These are phyloP conservation scores for Cygnus atratus DNA, from an alignment of 2,113 vertebrate species.

Conservation along the genomic window DNA sequence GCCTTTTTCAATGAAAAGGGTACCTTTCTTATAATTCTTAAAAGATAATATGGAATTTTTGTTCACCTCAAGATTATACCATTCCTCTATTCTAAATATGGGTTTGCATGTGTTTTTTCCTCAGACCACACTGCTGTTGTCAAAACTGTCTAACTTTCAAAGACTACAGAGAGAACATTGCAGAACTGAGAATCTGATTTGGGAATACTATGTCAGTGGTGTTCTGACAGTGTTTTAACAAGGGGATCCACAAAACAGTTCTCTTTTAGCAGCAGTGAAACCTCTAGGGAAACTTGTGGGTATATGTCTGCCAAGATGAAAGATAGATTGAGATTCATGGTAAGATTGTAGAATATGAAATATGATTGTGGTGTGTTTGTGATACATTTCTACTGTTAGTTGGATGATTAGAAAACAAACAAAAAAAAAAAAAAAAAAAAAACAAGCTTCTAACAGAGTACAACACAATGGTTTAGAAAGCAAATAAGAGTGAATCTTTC, in stretches of 20 bases:
- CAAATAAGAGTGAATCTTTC: background rate
- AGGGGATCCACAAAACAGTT: constrained; percentile 33
- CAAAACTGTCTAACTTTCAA: background rate
- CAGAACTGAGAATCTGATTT: constrained; percentile 46
- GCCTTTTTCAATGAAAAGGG: constrained; percentile 29
- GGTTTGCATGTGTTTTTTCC: background rate
- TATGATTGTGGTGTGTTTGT: background rate
- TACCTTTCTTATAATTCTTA: constrained; percentile 17
- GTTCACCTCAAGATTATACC: background rate
- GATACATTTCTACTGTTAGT: background rate
- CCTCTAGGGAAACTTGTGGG: background rate
- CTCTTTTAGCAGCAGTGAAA: background rate
- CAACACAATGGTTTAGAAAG: background rate
- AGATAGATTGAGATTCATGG: background rate
- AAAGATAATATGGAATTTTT: constrained; percentile 25
- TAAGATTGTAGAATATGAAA: background rate
- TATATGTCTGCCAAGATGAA: background rate
- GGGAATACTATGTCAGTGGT: constrained; percentile 24
- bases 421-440: too few species aligned
- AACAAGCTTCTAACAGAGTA: background rate
- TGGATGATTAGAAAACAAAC: background rate
- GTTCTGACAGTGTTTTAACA: background rate
- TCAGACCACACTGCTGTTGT: background rate
- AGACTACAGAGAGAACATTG: background rate
- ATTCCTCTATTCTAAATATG: background rate